These are phyloP conservation scores for Aphrocallistes beatrix DNA, from an alignment of 37 sponge, comb jelly and placozoan genomes.

Conservation along the genomic window DNA sequence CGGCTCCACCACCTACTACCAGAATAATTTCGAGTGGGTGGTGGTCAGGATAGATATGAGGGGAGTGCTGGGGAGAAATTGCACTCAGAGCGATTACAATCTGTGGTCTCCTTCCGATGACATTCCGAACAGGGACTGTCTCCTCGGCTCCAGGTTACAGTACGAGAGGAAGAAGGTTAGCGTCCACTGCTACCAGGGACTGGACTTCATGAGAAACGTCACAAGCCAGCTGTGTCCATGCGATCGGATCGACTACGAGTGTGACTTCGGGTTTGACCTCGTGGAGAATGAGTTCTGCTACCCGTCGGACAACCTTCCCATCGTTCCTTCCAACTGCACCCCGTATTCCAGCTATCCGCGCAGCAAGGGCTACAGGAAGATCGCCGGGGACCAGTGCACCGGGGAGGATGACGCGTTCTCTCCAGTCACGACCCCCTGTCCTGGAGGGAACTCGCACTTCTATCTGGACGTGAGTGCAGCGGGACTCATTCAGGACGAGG, in stretches of 20 bases:
- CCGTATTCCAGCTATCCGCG: slow-evolving; percentile 18
- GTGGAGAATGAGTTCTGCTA: not conserved
- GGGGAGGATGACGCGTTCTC: slow-evolving; percentile 15
- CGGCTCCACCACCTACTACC: not conserved
- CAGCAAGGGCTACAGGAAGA: slow-evolving; percentile 30
- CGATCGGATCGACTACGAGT: slow-evolving; percentile 27
- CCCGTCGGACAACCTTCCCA: not conserved
- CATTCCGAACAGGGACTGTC: not conserved
- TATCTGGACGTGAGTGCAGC: not conserved
- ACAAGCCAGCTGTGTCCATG: slow-evolving; percentile 14
- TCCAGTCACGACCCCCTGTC: not conserved
- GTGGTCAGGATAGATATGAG: slow-evolving; percentile 37
- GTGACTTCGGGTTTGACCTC: slow-evolving; percentile 22
- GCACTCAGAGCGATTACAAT: slow-evolving; percentile 20
- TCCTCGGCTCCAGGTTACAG: not conserved
- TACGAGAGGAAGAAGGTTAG: slow-evolving; percentile 5
- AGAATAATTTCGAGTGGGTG: slow-evolving; percentile 23
- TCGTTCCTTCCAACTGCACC: slow-evolving; percentile 21
- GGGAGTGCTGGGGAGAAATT: not conserved
- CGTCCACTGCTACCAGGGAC: slow-evolving; percentile 13
- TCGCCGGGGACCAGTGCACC: slow-evolving; percentile 31
- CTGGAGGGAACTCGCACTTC: not conserved
- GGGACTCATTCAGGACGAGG: not conserved
- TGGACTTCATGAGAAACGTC: not conserved
- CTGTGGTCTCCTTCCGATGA: slow-evolving; percentile 30